phyloP scores from a whole-genome alignment of 2,797 vertebrate genomes.

The Schizothorax lantsangensis region DNA sequence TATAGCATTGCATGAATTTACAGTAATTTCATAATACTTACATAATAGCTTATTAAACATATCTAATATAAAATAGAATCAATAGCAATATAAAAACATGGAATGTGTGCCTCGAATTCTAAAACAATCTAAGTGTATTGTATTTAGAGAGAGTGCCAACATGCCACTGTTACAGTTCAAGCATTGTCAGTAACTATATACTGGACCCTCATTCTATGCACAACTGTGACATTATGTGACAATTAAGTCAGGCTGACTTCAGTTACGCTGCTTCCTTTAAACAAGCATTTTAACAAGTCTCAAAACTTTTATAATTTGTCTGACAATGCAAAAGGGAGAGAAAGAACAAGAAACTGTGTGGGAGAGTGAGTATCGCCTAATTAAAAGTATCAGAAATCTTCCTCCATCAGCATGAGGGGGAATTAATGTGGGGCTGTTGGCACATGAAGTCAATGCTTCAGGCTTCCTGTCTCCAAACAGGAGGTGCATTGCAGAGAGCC shows the following conservation, averaged over 20 bases:
- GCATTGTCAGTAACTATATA: background rate
- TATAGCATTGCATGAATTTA: background rate
- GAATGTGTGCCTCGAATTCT: background rate
- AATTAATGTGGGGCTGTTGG: constrained; percentile 76
- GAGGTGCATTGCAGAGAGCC: constrained; percentile 67
- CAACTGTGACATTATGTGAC: background rate
- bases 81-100: background rate
- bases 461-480: constrained; percentile 47
- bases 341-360: background rate
- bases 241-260: background rate
- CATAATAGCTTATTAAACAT: background rate
- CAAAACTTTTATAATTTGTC: background rate
- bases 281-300: constrained; percentile 4
- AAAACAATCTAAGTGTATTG: background rate
- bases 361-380: constrained; percentile 60
- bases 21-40: background rate
- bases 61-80: background rate
- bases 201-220: background rate
- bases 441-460: constrained; percentile 59
- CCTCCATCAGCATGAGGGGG: constrained; percentile 75
- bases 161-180: constrained; percentile 6
- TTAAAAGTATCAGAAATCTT: constrained; percentile 78
- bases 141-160: background rate
- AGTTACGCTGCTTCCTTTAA: background rate
- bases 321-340: constrained; percentile 19